Evolutionary conservation across 2,888 invertebrate genomes (phyloP), one percentile per base, ranked within the genome.

Genomic region (Aelia acuminata): DNA sequence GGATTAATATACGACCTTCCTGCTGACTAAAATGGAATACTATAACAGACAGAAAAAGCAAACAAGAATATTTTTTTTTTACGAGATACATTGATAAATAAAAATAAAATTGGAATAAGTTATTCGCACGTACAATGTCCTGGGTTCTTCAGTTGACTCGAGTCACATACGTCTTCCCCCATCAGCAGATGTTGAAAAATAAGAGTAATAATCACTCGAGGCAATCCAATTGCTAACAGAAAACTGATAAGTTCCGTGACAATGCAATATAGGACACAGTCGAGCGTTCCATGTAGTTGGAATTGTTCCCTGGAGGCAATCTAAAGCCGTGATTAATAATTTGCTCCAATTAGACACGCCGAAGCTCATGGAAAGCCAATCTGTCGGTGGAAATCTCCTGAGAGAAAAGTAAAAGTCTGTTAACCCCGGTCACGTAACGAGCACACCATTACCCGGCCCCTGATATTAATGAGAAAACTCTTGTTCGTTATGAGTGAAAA

Each of bases 401-500:
- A 35, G 63, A 47, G 80, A 22, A 80, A 80, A 80, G 80, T 80
- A 80, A 80, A 80, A 80, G 80, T 43, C 80, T 80, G 80, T 80
- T 80, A 80, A 80, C 43, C n/a, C 80, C 43, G 15, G 80, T 80
- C 80, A 80, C 80, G 80, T 80, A 80, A 80, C n/a, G 80, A 43
- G 43, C 43, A 43, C 35, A 20, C 63, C 22, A 80, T 80, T 80
- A 80, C 43, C 4, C 15, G n/a, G 10, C 80, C n/a, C 43, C 43
- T 80, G 80, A 80, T 80, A 80, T 80, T 80, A 80, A 80, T 80
- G 80, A 43, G 80, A 80, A 80, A 80, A 80, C 80, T 43, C 43
- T 80, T 43, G 80, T 80, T 80, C 80, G 43, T 80, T 80, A 80
- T 80, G 80, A 80, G 80, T 80, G 80, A 80, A 80, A 80, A 80